Evolutionary conservation across 2,888 invertebrate species (phyloP).

Genomic region (Apamea crenata): DNA sequence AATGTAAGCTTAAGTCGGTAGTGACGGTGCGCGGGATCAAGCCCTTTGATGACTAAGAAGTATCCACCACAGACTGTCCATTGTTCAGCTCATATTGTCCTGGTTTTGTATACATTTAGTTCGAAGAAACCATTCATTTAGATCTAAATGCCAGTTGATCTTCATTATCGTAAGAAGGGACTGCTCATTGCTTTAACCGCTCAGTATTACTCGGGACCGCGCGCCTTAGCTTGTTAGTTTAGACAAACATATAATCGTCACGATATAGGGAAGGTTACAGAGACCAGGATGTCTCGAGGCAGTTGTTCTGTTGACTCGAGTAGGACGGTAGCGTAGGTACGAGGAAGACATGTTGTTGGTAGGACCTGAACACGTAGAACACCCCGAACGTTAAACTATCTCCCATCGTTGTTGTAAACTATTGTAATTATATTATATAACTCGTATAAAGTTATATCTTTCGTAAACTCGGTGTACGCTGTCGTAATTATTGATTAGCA

Average conservation of each 20-base stretch:
- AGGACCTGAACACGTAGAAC: constrained; percentile 61
- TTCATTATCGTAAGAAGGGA: constrained; percentile 25
- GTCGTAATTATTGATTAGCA: constrained; percentile 66
- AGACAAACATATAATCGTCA: constrained; percentile 61
- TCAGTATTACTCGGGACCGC: constrained; percentile 78
- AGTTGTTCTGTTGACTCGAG: constrained; percentile 49
- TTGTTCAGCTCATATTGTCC: constrained; percentile 27
- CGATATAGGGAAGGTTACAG: constrained; percentile 63
- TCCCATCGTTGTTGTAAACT: constrained; percentile 72
- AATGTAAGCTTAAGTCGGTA: constrained; percentile 79
- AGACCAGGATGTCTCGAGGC: constrained; percentile 45
- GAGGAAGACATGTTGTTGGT: constrained; percentile 55
- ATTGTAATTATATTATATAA: constrained; percentile 58
- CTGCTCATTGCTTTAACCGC: constrained; percentile 62
- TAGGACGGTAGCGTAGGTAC: constrained; percentile 54
- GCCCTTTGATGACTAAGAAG: constrained; percentile 35
- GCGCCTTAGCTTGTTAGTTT: constrained; percentile 76
- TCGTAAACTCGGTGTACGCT: constrained; percentile 69
- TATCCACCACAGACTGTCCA: constrained; percentile 37
- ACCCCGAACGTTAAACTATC: constrained; percentile 61
- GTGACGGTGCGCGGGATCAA: constrained; percentile 83
- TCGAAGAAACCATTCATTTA: constrained; percentile 6
- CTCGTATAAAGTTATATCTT: constrained; percentile 53
- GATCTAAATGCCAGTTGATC: constrained; percentile 13
- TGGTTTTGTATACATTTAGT: constrained; percentile 29